Evolutionary conservation across 2,888 invertebrate species (phyloP), one percentile per base, ranked within the genome.

Genomic region (Blastobasis adustella): DNA sequence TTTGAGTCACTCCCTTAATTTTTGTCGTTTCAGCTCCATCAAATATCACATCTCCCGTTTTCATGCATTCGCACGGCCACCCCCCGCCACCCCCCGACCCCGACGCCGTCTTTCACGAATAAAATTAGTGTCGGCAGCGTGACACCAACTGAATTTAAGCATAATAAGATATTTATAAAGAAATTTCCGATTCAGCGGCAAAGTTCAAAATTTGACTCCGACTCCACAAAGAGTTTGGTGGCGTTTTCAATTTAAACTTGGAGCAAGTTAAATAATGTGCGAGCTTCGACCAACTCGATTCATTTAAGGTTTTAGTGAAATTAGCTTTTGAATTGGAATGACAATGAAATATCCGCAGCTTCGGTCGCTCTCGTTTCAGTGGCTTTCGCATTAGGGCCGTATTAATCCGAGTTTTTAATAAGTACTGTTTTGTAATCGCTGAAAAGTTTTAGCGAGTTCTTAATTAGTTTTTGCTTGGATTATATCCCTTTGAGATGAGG

Each of bases 81-180:
- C 56, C 62, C 62, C 56, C 59, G 61, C 58, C 58, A 66, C 65
- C 67, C 63, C 58, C 64, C 66, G 77, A 59, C 63, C 67, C 78
- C 73, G 72, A 71, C 74, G 76, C 76, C 84, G 85, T 84, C 86
- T 82, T 76, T 86, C 79, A 79, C 79, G 80, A 83, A 87, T 84
- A 80, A 87, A 83, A 87, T 88, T 88, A 87, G 85, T 85, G 87
- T 88, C 87, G 80, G 87, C 87, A 82, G 78, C 82, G 83, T 85
- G 87, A 87, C 87, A 87, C 84, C 86, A 82, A 88, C 85, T 80
- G 83, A 87, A 83, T 87, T 87, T 86, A 82, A 86, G 80, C 87
- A 69, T 86, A 84, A 86, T 88, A 87, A 86, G 82, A 85, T 87
- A 88, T 88, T 88, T 88, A 88, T 88, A 86, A 86, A 86, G 88